Evolutionary conservation across 1,140 invertebrate genomes (phyloP), one percentile per base, ranked within the genome.

Genomic region (Muscidifurax raptorellus): DNA sequence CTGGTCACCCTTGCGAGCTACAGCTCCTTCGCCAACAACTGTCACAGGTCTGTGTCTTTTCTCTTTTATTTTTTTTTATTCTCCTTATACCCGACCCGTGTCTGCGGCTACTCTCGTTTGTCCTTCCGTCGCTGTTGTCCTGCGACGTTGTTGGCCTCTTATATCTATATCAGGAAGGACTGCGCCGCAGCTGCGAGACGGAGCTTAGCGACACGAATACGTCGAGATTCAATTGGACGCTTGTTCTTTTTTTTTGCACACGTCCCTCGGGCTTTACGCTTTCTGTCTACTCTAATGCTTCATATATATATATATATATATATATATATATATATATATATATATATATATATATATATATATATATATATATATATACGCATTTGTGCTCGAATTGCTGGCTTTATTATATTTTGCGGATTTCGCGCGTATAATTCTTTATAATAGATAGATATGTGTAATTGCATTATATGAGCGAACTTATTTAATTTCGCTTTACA

Each of bases 1-100:
- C 91, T 97, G 40, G 94, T 96, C 76, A 96, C 96, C 0, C 91
- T 97, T 66, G 95, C 96, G 0, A 96, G 96, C 1, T 97, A 96
- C 91, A 97, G 96, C 89, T 94, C 95, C 44, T 96, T 96, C 87
- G 93, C 92, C 52, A 97, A 97, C 89, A 96, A 96, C 90, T 96
- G 95, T 87, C 94, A 95, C 88, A 94, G 91, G 89, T 91, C 78
- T 82, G 52, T 77, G 78, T 47, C 22, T n/a, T 36, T 47, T 47
- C 12, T 47, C 69, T 22, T 36, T 71, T 71, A 10, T 66, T 28
- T 30, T 15, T 59, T 18, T n/a, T 59, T 18, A n/a, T 18, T 59
- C 52, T 40, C 36, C 10, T 18, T n/a, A n/a, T 59, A 18, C 52
- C 3, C 18, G 52, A n/a, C 52, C 52, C 52, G 52, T 59, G 52